Conservation (phyloP, 2,797 vertebrate species). For the Florisuga fusca region DNA sequence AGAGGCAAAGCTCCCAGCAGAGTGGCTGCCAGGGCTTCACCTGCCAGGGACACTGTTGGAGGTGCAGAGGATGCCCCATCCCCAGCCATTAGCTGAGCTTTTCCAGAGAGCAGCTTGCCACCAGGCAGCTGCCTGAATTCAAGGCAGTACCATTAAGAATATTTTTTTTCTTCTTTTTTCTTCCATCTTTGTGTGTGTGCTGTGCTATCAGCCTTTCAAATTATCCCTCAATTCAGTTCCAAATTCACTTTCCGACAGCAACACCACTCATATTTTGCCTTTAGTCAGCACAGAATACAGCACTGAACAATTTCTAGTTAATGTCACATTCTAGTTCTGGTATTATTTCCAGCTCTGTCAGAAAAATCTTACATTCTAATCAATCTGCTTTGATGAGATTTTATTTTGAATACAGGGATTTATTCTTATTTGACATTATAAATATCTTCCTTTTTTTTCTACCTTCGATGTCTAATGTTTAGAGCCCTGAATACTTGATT, state of each 20-base stretch:
- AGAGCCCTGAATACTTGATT: neutral
- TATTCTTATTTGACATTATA: neutral
- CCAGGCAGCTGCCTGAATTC: neutral
- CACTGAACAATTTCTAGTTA: neutral
- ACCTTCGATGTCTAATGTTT: neutral
- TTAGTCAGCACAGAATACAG: neutral
- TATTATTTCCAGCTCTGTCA: neutral
- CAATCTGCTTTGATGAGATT: neutral
- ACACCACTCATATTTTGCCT: neutral
- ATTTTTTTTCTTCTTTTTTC: accelerated
- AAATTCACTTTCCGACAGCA: neutral
- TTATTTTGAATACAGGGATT: neutral
- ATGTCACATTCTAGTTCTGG: neutral
- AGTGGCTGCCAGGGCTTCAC: neutral
- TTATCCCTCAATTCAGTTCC: neutral
- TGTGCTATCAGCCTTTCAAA: neutral
- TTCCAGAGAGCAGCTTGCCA: accelerated
- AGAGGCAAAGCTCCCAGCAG: neutral
- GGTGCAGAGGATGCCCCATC: neutral
- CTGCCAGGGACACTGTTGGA: neutral
- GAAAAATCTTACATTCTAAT: neutral
- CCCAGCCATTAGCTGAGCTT: neutral
- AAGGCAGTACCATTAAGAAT: neutral
- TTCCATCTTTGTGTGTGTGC: accelerated
- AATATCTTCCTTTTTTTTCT: neutral